Percentiles rank a stretch among this genome's conserved stretches.
phyloP scores from a whole-genome alignment of 2,113 vertebrate species.

The Podiceps cristatus region DNA sequence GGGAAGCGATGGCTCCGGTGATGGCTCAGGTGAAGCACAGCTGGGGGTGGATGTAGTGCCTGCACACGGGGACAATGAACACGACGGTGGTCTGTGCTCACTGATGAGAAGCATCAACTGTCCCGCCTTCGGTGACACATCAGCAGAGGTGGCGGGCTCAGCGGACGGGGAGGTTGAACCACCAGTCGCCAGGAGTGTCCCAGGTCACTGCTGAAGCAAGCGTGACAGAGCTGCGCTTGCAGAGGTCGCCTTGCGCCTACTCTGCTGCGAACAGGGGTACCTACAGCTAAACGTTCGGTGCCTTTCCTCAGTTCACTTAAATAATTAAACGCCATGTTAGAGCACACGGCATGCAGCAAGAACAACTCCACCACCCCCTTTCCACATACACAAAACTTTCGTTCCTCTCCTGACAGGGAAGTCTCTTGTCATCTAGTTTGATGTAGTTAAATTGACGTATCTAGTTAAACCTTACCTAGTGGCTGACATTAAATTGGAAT shows the following conservation, averaged over 20 bases:
- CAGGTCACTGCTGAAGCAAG: background rate
- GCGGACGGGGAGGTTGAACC: accelerated
- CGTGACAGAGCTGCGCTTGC: background rate
- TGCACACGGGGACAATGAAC: accelerated
- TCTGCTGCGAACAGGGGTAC: background rate
- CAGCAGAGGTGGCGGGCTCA: background rate
- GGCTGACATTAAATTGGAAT: slow-evolving; percentile 27
- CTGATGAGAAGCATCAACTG: accelerated
- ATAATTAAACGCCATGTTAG: slow-evolving; percentile 38
- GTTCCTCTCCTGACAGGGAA: slow-evolving; percentile 14
- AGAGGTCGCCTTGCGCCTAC: background rate
- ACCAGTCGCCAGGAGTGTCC: background rate
- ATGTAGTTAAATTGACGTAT: slow-evolving; percentile 10
- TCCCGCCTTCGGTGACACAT: accelerated
- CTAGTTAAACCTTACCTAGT: slow-evolving; percentile 50
- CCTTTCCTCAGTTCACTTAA: background rate
- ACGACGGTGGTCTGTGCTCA: accelerated
- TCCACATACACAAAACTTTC: background rate
- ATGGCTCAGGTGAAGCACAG: background rate
- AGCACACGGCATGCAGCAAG: background rate
- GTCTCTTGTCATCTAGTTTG: slow-evolving; percentile 14
- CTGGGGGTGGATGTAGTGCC: background rate
- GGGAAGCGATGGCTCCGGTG: accelerated
- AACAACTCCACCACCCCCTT: background rate
- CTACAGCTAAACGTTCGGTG: background rate